These are phyloP conservation scores for Alloscopus bannaensis DNA, from an alignment of 2,888 invertebrate species.

Conservation along the genomic window DNA sequence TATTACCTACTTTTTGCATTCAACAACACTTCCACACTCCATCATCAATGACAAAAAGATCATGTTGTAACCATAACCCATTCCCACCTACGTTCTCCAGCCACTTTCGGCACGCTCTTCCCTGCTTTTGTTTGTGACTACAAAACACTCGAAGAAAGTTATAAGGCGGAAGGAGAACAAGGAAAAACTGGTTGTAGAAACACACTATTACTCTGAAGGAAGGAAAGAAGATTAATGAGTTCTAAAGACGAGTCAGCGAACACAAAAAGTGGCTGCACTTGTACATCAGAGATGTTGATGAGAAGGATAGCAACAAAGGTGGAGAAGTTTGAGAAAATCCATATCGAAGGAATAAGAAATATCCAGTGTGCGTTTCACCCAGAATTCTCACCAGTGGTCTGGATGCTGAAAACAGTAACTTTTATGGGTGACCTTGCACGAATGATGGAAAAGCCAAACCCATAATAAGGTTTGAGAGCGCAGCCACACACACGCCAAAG, in stretches of 20 bases:
- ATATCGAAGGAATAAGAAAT: no score
- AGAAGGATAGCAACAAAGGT: not conserved
- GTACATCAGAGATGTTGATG: not conserved
- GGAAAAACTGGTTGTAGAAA: not conserved
- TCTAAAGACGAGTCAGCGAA: conserved; percentile 12
- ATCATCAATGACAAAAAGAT: not conserved
- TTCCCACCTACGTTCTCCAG: not conserved
- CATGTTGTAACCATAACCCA: not conserved
- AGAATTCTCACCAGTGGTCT: not conserved
- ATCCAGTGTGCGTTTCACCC: no score
- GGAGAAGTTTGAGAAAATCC: not conserved
- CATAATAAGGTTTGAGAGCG: no score
- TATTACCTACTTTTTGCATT: no score
- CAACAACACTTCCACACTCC: not conserved
- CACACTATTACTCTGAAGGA: not conserved
- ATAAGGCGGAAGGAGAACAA: not conserved
- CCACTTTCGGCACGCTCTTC: conserved; percentile 3
- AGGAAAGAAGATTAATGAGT: conserved; percentile 26
- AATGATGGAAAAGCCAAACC: no score
- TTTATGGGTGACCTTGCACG: conserved; percentile 3
- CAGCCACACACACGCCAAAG: no score
- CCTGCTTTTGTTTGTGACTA: not conserved
- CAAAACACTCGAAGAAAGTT: not conserved
- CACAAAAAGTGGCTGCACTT: not conserved
- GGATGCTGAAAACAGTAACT: not conserved